phyloP scores from a whole-genome alignment of 2,113 vertebrate species.

The Seriola dumerili region DNA sequence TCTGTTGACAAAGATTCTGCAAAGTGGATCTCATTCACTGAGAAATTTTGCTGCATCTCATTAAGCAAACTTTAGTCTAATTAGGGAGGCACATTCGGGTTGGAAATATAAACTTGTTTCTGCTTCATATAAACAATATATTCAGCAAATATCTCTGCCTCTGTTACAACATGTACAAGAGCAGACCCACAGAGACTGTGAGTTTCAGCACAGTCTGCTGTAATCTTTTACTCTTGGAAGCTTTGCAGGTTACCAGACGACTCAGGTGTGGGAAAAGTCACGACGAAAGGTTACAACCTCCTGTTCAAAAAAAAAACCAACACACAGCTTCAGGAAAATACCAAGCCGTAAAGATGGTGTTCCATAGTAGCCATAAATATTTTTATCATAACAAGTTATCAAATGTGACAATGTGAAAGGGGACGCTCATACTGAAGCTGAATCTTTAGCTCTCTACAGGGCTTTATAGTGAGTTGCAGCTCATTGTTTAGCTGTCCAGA shows the following conservation, averaged over 20 bases:
- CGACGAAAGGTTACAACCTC: not conserved
- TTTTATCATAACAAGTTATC: no score
- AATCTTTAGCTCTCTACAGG: not conserved
- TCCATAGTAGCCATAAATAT: not conserved
- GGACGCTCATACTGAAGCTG: no score
- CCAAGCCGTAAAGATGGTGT: not conserved
- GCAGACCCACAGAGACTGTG: not conserved
- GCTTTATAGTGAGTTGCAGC: not conserved
- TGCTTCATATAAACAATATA: not conserved
- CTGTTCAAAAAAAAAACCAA: not conserved
- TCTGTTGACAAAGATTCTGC: conserved; percentile 33
- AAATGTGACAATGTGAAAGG: no score
- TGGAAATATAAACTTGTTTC: not conserved
- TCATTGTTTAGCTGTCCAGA: not conserved
- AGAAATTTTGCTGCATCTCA: conserved; percentile 21
- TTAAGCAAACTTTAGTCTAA: conserved; percentile 26
- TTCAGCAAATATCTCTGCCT: not conserved
- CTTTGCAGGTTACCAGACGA: not conserved
- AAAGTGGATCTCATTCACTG: conserved; percentile 36
- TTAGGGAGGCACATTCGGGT: conserved; percentile 31
- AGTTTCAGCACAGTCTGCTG: not conserved
- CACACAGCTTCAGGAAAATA: no score
- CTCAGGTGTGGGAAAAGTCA: not conserved
- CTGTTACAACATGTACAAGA: not conserved
- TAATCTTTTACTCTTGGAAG: not conserved